Conservation (phyloP, 2,888 invertebrate species). For the Lasioglossum villosulum region DNA sequence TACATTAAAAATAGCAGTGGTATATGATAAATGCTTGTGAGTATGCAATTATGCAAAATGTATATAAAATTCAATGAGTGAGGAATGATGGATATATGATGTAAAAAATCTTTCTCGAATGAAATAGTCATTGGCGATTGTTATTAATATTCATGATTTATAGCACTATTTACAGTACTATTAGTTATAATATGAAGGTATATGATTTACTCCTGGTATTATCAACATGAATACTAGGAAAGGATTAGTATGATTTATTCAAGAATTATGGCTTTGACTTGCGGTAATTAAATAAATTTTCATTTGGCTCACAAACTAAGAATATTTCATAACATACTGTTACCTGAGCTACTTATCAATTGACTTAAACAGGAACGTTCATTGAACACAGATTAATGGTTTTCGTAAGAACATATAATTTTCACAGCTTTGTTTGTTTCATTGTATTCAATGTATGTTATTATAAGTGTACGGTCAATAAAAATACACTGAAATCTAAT, state of each 20-base stretch:
- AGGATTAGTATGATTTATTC: constrained; percentile 33
- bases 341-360: background rate
- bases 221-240: constrained; percentile 36
- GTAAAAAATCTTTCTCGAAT: constrained; percentile 5
- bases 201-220: constrained; percentile 5
- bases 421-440: background rate
- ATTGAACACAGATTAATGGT: background rate
- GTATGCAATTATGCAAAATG: constrained; percentile 25
- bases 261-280: constrained; percentile 26
- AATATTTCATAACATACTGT: constrained; percentile 12
- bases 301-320: constrained; percentile 47
- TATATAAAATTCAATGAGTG: background rate
- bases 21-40: constrained; percentile 8
- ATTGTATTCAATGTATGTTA: background rate
- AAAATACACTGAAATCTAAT: constrained; percentile 8
- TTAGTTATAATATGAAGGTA: constrained; percentile 21
- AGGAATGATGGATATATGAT: background rate
- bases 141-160: constrained; percentile 17
- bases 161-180: constrained; percentile 12
- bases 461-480: constrained; percentile 9
- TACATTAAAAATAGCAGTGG: constrained; percentile 8
- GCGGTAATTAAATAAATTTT: constrained; percentile 49
- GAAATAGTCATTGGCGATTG: constrained; percentile 14
- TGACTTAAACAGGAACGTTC: constrained; percentile 19
- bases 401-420: constrained; percentile 1